phyloP scores from a whole-genome alignment of 2,797 vertebrate species.

The Sebastes iracundus region DNA sequence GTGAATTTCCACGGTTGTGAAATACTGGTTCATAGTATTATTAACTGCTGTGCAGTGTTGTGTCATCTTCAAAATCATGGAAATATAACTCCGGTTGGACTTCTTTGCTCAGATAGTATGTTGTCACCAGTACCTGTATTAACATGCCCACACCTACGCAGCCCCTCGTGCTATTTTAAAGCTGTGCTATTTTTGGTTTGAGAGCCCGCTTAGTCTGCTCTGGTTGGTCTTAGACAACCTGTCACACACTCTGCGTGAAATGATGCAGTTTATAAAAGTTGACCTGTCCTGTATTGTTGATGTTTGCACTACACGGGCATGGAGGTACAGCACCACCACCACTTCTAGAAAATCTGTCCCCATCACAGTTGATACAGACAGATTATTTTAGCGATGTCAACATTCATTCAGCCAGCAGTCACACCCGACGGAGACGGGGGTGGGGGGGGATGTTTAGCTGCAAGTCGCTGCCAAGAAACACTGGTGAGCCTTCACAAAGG shows the following conservation, averaged over 20 bases:
- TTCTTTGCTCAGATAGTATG: not conserved
- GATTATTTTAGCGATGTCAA: constrained; percentile 42
- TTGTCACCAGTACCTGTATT: constrained; percentile 16
- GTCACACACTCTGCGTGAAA: not conserved
- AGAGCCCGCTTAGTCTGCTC: not conserved
- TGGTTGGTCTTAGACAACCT: constrained; percentile 3
- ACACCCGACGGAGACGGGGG: constrained; percentile 10
- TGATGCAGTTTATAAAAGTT: not conserved
- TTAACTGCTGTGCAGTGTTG: not conserved
- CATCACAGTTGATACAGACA: constrained; percentile 27
- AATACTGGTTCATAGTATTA: not conserved
- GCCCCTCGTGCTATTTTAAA: constrained; percentile 8
- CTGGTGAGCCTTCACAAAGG: constrained; percentile 34
- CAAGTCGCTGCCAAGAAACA: constrained; percentile 35
- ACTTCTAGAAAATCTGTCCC: constrained; percentile 18
- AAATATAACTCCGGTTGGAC: not conserved
- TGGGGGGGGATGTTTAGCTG: not conserved
- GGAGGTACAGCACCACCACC: not conserved
- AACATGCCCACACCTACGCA: not conserved
- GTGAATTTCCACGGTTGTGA: not conserved
- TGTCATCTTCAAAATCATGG: not conserved
- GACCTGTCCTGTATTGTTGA: not conserved
- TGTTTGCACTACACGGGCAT: not conserved
- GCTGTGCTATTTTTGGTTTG: constrained; percentile 29
- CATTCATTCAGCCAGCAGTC: constrained; percentile 26